phyloP scores from a whole-genome alignment of 2,113 vertebrate genomes.

The Mola mola region DNA sequence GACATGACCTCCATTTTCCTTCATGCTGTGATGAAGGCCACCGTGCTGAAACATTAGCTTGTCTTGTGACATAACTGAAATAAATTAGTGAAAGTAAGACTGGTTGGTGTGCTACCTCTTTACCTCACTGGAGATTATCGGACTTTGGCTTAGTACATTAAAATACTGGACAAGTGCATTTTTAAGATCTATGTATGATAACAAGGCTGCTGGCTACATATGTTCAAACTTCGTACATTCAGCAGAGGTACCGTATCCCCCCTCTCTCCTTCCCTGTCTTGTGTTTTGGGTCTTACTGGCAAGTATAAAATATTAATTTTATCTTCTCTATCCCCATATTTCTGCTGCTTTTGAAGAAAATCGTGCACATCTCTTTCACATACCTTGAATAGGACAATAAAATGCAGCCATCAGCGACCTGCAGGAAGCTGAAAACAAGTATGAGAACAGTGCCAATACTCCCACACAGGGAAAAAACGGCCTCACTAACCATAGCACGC shows the following conservation, averaged over 20 bases:
- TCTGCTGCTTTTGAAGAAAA: neutral
- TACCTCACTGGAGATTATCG: too few species aligned
- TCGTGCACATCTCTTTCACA: slow-evolving; percentile 30
- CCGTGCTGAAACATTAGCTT: too few species aligned
- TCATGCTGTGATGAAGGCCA: too few species aligned
- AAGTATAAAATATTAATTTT: slow-evolving; percentile 37
- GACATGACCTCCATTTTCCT: too few species aligned
- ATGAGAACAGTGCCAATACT: slow-evolving; percentile 19
- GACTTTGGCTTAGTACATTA: too few species aligned
- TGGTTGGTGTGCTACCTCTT: too few species aligned
- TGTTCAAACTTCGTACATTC: too few species aligned
- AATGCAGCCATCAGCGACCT: slow-evolving; percentile 47
- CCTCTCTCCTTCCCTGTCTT: slow-evolving; percentile 18
- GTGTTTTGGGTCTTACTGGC: slow-evolving; percentile 24
- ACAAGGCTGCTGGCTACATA: too few species aligned
- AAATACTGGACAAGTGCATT: too few species aligned
- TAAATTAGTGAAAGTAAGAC: too few species aligned
- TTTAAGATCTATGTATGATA: too few species aligned
- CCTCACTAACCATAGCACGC: slow-evolving; percentile 13
- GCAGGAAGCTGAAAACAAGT: slow-evolving; percentile 40
- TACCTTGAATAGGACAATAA: slow-evolving; percentile 31
- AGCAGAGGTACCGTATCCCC: slow-evolving; percentile 19
- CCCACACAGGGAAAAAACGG: slow-evolving; percentile 26
- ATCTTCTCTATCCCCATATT: slow-evolving; percentile 30
- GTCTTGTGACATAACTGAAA: too few species aligned